Conservation (phyloP, 2,888 invertebrate genomes). For the Congeria kusceri region DNA sequence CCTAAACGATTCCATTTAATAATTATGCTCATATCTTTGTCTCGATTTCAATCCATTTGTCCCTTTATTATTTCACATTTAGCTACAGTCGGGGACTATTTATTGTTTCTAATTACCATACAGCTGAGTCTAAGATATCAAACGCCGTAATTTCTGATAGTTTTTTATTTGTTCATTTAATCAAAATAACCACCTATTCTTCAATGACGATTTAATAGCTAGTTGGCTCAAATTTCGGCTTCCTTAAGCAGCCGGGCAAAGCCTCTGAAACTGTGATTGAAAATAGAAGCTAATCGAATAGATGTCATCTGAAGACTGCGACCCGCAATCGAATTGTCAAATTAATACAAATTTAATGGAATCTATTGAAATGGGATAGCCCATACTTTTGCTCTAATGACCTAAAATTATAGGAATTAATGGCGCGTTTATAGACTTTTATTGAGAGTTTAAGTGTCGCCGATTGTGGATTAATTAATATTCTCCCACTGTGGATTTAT, state of each 20-base stretch:
- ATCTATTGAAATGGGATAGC: slow-evolving; percentile 55
- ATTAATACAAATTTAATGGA: slow-evolving; percentile 67
- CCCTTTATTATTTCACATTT: slow-evolving; percentile 7
- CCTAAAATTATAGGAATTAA: slow-evolving; percentile 62
- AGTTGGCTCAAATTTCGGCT: slow-evolving; percentile 30
- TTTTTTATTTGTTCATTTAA: slow-evolving; percentile 52
- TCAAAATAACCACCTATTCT: slow-evolving; percentile 44
- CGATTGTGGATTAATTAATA: slow-evolving; percentile 62
- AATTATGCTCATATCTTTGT: slow-evolving; percentile 3
- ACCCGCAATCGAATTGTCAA: slow-evolving; percentile 62
- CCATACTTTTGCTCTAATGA: slow-evolving; percentile 62
- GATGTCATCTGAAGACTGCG: slow-evolving; percentile 36
- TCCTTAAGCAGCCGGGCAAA: slow-evolving; percentile 37
- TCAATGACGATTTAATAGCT: slow-evolving; percentile 37
- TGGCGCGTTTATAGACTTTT: slow-evolving; percentile 58
- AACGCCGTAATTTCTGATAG: slow-evolving; percentile 45
- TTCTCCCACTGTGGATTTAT: slow-evolving; percentile 48
- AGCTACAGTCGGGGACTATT: slow-evolving; percentile 10
- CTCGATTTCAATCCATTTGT: not conserved
- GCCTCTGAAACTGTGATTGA: slow-evolving; percentile 27
- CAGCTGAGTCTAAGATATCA: slow-evolving; percentile 35
- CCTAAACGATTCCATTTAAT: slow-evolving; percentile 1
- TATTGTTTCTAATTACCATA: slow-evolving; percentile 50
- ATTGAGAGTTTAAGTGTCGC: slow-evolving; percentile 48
- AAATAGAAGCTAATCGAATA: slow-evolving; percentile 55